These are phyloP conservation scores for Antechinus stuartii DNA, from an alignment of 2,113 vertebrate genomes.

Conservation along the genomic window DNA sequence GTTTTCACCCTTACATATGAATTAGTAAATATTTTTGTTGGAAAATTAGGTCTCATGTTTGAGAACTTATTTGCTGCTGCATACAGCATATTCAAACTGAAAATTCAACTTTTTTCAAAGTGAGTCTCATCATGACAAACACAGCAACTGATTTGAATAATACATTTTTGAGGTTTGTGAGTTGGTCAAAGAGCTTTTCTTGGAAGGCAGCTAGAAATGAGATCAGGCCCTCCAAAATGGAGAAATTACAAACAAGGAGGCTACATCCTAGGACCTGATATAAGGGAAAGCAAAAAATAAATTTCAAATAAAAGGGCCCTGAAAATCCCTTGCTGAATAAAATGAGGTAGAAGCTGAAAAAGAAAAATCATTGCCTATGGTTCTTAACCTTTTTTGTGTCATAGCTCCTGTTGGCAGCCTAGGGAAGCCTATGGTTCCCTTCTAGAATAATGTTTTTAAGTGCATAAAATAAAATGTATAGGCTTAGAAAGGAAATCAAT, in stretches of 20 bases:
- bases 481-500: neutral
- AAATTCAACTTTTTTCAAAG: conserved; percentile 48
- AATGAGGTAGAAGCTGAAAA: neutral
- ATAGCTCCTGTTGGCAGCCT: neutral
- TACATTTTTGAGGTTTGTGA: conserved; percentile 37
- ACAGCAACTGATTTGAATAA: conserved; percentile 38
- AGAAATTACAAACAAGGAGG: neutral
- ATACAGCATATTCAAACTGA: conserved; percentile 23
- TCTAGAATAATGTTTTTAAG: neutral
- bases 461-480: neutral
- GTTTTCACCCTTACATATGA: conserved; percentile 46
- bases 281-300: neutral
- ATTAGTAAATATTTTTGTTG: conserved; percentile 61
- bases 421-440: neutral
- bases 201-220: conserved; percentile 27
- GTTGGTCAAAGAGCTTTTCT: conserved; percentile 41
- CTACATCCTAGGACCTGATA: neutral
- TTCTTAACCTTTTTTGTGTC: neutral
- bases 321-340: neutral
- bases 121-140: conserved; percentile 30
- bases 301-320: neutral
- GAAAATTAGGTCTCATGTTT: conserved; percentile 32
- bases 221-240: conserved; percentile 43
- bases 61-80: conserved; percentile 5
- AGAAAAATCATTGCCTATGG: neutral